Evolutionary conservation across 2,113 vertebrate genomes (phyloP), one percentile per base, ranked within the genome.

Genomic region (Cathartes aura): DNA sequence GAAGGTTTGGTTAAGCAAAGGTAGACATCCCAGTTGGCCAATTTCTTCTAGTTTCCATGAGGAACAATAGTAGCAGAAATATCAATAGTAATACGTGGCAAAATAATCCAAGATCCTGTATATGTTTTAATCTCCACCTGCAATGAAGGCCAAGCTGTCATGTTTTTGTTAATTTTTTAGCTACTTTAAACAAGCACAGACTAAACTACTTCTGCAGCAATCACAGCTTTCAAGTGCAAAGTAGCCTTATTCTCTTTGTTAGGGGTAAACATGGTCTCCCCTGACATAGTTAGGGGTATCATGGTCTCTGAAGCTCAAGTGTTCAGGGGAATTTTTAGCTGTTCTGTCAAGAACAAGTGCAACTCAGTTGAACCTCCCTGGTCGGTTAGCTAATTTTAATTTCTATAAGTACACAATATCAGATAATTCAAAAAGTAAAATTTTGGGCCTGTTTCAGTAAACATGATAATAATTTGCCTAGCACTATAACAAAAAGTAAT

Each of bases 41-140:
- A 10, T 59, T 60, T 71, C 43, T 68, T 47, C n/a, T 34, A 8
- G 7, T 17, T 89, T 34, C 32, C 16, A 6, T 3, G 7, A 66
- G 23, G 21, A 56, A 21, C 11, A 74, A 9, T 0, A 58, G 68
- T 20, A 52, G 53, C 47, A 83, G 67, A 70, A 85, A 83, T 26
- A 58, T 2, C 29, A 38, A 5, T 0, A 38, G 24, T 1, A 30
- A 12, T 2, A 74, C 1, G 2, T 17, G n/a, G 45, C 26, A 82
- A 87, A 82, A 30, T 11, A 64, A 32, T 36, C 38, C 8, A 8
- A 86, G 13, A 12, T 16, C 38, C 29, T 42, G 1, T 27, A 9
- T 1, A 1, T 12, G 20, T 60, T 89, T 42, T 43, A 36, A 4
- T 11, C 17, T 68, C 66, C 21, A 64, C 27, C 68, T 68, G 50